These are phyloP conservation scores for Bergia puertoricense DNA, from an alignment of 92 coral and sea anemone genomes.

Conservation along the genomic window DNA sequence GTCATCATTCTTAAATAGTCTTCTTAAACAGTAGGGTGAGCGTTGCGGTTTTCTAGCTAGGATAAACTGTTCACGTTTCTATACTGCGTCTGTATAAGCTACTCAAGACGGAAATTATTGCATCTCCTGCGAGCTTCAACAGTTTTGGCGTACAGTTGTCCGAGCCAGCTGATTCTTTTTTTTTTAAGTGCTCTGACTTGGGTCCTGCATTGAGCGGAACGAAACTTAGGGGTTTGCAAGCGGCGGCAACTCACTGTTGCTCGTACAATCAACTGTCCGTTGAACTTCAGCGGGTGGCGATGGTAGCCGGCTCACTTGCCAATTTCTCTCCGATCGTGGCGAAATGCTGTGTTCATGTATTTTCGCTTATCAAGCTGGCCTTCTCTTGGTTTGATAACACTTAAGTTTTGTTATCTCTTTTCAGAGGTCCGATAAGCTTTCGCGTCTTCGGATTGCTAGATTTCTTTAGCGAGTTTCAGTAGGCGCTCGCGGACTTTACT, in stretches of 20 bases:
- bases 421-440: constrained; percentile 44
- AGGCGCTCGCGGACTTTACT: constrained; percentile 23
- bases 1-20: constrained; percentile 46
- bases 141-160: constrained; percentile 53
- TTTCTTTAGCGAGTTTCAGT: constrained; percentile 50
- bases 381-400: too few relatives aligned
- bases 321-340: too few relatives aligned
- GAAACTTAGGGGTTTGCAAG: neutral
- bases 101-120: constrained; percentile 26
- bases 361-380: too few relatives aligned
- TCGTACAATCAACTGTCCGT: too few relatives aligned
- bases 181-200: constrained; percentile 38
- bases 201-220: neutral
- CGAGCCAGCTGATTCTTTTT: constrained; percentile 47
- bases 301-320: too few relatives aligned
- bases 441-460: constrained; percentile 27
- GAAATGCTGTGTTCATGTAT: too few relatives aligned
- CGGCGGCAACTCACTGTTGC: too few relatives aligned
- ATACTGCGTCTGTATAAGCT: constrained; percentile 22
- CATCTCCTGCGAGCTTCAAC: constrained; percentile 50
- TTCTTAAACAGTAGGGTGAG: too few relatives aligned
- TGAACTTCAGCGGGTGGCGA: too few relatives aligned
- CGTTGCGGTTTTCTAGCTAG: constrained; percentile 46
- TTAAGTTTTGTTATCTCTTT: neutral
- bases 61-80: constrained; percentile 32